phyloP scores from a whole-genome alignment of 2,888 invertebrate genomes.

The Drosophila niveifrons region DNA sequence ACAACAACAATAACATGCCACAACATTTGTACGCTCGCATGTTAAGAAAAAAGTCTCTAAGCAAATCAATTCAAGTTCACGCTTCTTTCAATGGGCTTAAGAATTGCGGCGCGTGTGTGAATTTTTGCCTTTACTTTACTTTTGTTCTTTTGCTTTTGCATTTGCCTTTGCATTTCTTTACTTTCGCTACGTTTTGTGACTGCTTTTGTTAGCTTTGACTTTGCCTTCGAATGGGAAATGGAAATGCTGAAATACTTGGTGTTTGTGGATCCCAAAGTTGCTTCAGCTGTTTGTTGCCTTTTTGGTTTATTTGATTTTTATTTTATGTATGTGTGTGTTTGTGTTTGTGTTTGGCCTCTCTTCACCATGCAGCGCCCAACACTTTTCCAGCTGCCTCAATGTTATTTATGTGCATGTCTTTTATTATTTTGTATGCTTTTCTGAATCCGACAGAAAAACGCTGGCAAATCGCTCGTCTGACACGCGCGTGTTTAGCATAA shows the following conservation, averaged over 20 bases:
- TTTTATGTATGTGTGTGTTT: constrained; percentile 45
- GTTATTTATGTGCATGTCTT: constrained; percentile 75
- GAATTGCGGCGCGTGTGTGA: constrained; percentile 65
- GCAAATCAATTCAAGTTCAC: constrained; percentile 81
- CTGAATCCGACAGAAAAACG: constrained; percentile 52
- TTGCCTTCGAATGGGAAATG: constrained; percentile 42
- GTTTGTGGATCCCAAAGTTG: constrained; percentile 35
- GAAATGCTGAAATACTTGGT: constrained; percentile 33
- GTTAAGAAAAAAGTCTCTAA: constrained; percentile 53
- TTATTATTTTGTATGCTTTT: constrained; percentile 65
- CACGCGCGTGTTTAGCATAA: constrained; percentile 74
- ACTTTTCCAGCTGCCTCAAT: constrained; percentile 45
- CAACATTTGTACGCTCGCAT: neutral
- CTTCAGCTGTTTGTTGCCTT: constrained; percentile 41
- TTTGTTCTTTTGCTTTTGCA: neutral
- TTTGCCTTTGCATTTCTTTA: constrained; percentile 9
- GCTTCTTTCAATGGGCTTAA: constrained; percentile 58
- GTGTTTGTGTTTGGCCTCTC: constrained; percentile 29
- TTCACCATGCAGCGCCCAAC: constrained; percentile 9
- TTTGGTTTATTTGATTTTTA: constrained; percentile 74
- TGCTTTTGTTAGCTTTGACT: constrained; percentile 43
- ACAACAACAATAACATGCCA: neutral
- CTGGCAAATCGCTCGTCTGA: constrained; percentile 67
- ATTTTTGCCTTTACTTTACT: constrained; percentile 33
- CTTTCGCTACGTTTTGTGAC: constrained; percentile 42